A percentile compares a stretch with the other conserved stretches of the same genome.
phyloP scores from a whole-genome alignment of 2,888 invertebrate genomes.

The Portevinia maculata region DNA sequence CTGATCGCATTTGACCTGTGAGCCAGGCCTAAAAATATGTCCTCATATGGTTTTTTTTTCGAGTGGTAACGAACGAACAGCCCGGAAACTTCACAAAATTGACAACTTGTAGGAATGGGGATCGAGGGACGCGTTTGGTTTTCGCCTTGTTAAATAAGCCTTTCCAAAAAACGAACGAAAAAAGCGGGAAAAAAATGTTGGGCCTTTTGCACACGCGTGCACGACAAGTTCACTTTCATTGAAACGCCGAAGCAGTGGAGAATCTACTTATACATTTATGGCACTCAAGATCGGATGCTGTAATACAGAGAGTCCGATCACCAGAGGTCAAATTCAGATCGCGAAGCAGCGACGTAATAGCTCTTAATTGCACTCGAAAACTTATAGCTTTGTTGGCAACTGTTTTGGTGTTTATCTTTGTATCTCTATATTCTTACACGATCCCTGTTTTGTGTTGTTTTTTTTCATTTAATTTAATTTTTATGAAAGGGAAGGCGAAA shows the following conservation, averaged over 20 bases:
- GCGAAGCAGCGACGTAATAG: constrained; percentile 58
- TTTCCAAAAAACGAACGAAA: constrained; percentile 34
- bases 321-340: constrained; percentile 67
- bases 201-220: constrained; percentile 22
- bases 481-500: neutral
- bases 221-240: constrained; percentile 58
- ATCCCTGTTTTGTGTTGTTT: constrained; percentile 37
- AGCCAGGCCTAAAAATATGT: constrained; percentile 69
- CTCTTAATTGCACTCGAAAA: constrained; percentile 67
- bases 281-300: constrained; percentile 1
- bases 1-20: constrained; percentile 66
- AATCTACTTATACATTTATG: neutral
- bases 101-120: constrained; percentile 39
- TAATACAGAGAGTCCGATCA: constrained; percentile 42
- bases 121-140: constrained; percentile 24
- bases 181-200: neutral
- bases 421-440: constrained; percentile 37
- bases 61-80: neutral
- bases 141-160: constrained; percentile 67
- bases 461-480: neutral
- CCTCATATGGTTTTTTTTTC: constrained; percentile 19
- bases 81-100: constrained; percentile 63
- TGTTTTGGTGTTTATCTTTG: constrained; percentile 39
- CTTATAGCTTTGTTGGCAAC: constrained; percentile 55
- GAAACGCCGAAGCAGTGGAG: constrained; percentile 33